These are phyloP conservation scores for Oxytorus armatus DNA, from an alignment of 2,888 invertebrate species.

Conservation along the genomic window DNA sequence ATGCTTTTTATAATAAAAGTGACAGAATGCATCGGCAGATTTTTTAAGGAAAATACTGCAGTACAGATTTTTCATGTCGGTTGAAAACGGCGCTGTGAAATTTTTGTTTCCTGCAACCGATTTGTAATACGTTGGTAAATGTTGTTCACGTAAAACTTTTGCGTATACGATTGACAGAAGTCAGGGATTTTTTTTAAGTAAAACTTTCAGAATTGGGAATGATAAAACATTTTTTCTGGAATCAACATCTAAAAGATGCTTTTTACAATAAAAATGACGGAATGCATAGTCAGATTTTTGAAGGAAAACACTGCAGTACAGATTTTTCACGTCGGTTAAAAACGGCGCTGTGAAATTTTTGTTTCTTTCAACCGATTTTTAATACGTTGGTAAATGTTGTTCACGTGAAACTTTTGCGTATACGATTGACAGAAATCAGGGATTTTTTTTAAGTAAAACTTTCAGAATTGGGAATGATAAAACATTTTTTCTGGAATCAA, in stretches of 20 bases:
- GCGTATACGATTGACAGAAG: background rate
- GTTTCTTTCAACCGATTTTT: too few relatives aligned
- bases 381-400: too few relatives aligned
- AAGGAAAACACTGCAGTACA: background rate
- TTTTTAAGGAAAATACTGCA: background rate
- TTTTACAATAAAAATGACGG: background rate
- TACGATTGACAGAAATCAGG: background rate
- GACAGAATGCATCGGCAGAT: background rate
- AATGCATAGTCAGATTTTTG: background rate
- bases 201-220: too few relatives aligned
- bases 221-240: too few relatives aligned
- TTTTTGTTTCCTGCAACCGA: too few relatives aligned
- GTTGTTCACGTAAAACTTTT: background rate
- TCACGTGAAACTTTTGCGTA: background rate
- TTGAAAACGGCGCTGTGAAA: too few relatives aligned
- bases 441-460: too few relatives aligned
- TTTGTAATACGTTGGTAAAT: too few relatives aligned
- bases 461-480: too few relatives aligned
- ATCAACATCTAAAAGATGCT: background rate
- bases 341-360: too few relatives aligned
- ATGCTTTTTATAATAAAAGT: background rate
- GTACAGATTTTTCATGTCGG: constrained; percentile 3
- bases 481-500: too few relatives aligned
- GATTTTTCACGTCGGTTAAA: background rate
- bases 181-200: too few relatives aligned